phyloP scores from a whole-genome alignment of 2,113 vertebrate species.

The Solenodon paradoxus region DNA sequence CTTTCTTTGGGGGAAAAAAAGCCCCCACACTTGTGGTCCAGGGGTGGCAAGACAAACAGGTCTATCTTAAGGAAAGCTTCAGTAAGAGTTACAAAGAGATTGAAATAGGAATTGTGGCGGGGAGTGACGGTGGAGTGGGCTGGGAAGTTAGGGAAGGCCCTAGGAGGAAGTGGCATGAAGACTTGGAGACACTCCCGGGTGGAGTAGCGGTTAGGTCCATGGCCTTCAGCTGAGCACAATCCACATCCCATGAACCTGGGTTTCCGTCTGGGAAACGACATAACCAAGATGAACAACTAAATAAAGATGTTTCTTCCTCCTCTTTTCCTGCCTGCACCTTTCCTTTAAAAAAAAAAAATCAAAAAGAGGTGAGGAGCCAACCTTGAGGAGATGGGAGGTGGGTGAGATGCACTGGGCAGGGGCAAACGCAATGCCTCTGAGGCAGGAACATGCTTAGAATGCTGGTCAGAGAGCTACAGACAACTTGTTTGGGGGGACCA shows the following conservation, averaged over 20 bases:
- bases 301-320: no score
- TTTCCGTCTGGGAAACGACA: no score
- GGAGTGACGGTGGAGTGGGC: not conserved
- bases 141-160: not conserved
- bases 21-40: not conserved
- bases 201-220: no score
- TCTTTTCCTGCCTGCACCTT: no score
- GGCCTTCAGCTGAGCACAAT: no score
- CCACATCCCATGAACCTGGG: no score
- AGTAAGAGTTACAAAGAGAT: not conserved
- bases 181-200: no score
- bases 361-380: no score
- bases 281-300: no score
- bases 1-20: no score
- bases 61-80: no score
- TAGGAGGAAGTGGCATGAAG: not conserved
- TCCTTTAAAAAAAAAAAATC: no score
- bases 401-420: not conserved
- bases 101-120: not conserved
- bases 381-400: accelerated
- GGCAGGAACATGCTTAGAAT: not conserved
- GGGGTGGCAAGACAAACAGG: not conserved
- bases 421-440: not conserved
- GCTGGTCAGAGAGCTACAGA: not conserved
- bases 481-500: not conserved